phyloP scores from a whole-genome alignment of 2,113 vertebrate genomes.

The Rhipidura dahli region DNA sequence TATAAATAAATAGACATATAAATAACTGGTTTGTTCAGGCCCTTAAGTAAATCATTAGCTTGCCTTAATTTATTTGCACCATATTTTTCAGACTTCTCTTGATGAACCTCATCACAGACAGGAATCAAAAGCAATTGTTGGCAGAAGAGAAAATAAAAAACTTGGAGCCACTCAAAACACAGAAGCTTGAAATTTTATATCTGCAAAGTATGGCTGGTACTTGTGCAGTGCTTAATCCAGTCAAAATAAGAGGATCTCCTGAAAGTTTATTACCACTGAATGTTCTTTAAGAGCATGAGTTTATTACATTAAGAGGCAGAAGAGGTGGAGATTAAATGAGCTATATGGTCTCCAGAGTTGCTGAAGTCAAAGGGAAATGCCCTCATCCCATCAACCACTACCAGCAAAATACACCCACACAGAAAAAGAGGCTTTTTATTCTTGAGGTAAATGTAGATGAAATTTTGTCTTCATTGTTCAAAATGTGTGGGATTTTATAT shows the following conservation, averaged over 20 bases:
- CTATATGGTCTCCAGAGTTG: neutral
- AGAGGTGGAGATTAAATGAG: constrained; percentile 44
- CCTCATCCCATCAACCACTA: constrained; percentile 28
- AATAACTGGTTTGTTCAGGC: constrained; percentile 6
- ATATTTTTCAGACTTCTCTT: neutral
- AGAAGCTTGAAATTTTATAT: neutral
- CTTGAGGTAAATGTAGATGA: constrained; percentile 28
- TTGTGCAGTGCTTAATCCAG: neutral
- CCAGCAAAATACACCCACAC: constrained; percentile 13
- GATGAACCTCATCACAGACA: neutral
- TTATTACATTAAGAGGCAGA: constrained; percentile 9
- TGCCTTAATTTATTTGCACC: constrained; percentile 23
- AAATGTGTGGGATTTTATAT: constrained; percentile 59
- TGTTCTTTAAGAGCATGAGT: constrained; percentile 13
- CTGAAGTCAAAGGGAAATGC: constrained; percentile 13
- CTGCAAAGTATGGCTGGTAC: neutral
- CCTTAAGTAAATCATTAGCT: neutral
- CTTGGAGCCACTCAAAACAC: neutral
- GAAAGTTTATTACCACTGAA: constrained; percentile 18
- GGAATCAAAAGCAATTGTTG: neutral
- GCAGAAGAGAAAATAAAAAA: neutral
- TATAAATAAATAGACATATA: neutral
- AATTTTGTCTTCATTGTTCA: constrained; percentile 53
- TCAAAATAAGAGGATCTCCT: neutral
- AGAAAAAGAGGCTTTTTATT: constrained; percentile 51